Conservation (phyloP, 2,113 vertebrate genomes). For the Cnemophilus loriae region DNA sequence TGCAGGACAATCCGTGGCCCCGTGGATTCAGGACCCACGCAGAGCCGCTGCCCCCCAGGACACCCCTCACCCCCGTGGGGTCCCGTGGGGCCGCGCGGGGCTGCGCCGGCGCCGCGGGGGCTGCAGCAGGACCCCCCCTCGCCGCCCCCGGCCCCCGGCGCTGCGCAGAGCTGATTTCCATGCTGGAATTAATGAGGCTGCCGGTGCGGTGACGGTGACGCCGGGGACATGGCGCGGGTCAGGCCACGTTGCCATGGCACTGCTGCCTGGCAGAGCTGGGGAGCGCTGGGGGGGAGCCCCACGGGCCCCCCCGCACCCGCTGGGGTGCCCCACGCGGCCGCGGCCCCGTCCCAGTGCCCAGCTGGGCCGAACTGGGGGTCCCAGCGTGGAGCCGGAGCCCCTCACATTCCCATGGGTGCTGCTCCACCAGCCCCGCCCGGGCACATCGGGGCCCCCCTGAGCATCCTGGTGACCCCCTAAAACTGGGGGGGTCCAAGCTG, state of each 20-base stretch:
- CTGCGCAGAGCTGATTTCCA: conserved; percentile 80
- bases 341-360: fast-evolving
- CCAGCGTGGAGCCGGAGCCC: fast-evolving
- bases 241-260: conserved; percentile 80
- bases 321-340: neutral
- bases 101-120: neutral
- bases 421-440: neutral
- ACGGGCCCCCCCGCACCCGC: neutral
- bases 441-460: fast-evolving
- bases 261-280: conserved; percentile 43
- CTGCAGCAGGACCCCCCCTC: neutral
- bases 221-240: conserved; percentile 68
- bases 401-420: neutral
- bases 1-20: neutral
- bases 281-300: neutral
- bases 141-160: conserved; percentile 40
- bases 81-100: neutral
- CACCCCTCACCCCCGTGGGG: neutral
- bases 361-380: neutral
- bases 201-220: conserved; percentile 72
- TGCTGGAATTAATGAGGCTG: conserved; percentile 87
- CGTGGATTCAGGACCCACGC: neutral
- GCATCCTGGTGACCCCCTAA: neutral
- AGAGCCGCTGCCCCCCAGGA: neutral
- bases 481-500: neutral